A percentile compares a stretch with the other conserved stretches of the same genome.
These are phyloP conservation scores for Pedionomus torquatus DNA, from an alignment of 2,113 vertebrate genomes.

Conservation along the genomic window DNA sequence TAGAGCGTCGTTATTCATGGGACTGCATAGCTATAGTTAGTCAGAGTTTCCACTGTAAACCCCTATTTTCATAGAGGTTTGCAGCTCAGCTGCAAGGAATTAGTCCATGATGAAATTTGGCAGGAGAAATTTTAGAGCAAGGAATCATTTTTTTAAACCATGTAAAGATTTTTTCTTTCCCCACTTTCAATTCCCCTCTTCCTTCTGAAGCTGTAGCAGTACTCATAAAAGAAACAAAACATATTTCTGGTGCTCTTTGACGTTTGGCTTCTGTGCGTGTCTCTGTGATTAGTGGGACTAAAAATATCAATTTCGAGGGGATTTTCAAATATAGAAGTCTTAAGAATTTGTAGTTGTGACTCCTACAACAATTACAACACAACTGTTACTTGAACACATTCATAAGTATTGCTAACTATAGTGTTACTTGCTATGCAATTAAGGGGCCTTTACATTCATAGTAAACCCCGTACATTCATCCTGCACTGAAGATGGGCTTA, in stretches of 20 bases:
- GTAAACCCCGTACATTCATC: neutral
- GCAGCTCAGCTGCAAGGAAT: slow-evolving; percentile 63
- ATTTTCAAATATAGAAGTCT: neutral
- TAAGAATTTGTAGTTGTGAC: neutral
- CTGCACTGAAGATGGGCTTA: neutral
- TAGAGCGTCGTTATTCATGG: slow-evolving; percentile 5
- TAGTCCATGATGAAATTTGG: slow-evolving; percentile 42
- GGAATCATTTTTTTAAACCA: neutral
- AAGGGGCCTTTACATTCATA: neutral
- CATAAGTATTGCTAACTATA: neutral
- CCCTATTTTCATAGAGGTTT: slow-evolving; percentile 42
- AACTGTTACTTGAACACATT: neutral
- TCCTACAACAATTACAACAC: neutral
- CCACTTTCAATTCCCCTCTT: neutral
- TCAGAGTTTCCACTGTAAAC: slow-evolving; percentile 67
- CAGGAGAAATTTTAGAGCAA: neutral
- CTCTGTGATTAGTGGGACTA: neutral
- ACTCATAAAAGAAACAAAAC: neutral
- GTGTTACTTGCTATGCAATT: neutral
- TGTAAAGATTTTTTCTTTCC: neutral
- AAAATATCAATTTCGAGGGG: neutral
- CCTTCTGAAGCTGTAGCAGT: neutral
- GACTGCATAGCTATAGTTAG: slow-evolving; percentile 52
- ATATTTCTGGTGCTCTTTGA: neutral
- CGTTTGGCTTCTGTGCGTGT: neutral